Conservation (phyloP, 2,888 invertebrate species). For the Xestia rhomboidea region DNA sequence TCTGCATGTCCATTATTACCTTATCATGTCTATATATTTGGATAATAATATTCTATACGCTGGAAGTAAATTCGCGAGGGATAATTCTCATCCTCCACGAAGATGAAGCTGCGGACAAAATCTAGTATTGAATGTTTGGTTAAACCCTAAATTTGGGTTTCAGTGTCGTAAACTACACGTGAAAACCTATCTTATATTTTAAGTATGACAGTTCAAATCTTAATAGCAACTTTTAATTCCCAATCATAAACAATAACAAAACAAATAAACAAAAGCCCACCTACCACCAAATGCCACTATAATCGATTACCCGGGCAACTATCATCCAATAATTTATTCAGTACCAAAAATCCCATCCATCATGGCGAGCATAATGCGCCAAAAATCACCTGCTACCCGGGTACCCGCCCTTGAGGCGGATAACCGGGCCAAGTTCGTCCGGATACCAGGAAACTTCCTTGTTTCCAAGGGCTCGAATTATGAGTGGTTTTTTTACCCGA, state of each 20-base stretch:
- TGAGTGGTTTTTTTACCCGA: not conserved
- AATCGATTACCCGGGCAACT: conserved; percentile 22
- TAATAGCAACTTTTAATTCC: not conserved
- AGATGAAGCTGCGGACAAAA: not conserved
- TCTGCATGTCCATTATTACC: no score
- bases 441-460: conserved; percentile 58
- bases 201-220: not conserved
- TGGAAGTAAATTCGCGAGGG: not conserved
- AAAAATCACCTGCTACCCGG: conserved; percentile 51
- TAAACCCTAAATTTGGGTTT: not conserved
- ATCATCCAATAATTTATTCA: conserved; percentile 49
- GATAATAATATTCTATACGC: no score
- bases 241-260: not conserved
- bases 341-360: conserved; percentile 35
- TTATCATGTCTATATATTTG: not conserved
- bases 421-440: conserved; percentile 67
- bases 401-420: conserved; percentile 55
- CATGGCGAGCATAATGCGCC: conserved; percentile 36
- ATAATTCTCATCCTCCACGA: not conserved
- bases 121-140: not conserved
- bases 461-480: conserved; percentile 51
- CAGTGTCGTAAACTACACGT: not conserved
- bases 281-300: not conserved
- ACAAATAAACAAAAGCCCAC: not conserved
- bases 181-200: not conserved